Conservation (phyloP, 37 sponge, comb jelly and placozoan genomes). For the Aphrocallistes beatrix region DNA sequence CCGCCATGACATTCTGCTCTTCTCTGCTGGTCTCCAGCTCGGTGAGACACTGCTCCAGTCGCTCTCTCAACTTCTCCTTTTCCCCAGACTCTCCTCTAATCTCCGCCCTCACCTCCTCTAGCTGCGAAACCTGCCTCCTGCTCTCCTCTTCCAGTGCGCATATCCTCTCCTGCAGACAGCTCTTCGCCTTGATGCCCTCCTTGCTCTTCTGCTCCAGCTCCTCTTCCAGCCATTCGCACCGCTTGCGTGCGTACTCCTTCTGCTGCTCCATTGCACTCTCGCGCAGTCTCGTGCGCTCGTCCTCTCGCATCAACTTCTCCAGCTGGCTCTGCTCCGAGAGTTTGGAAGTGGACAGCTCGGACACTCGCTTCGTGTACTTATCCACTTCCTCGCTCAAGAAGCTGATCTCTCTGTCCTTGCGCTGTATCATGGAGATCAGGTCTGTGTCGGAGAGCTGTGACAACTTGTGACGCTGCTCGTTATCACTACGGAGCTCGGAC, state of each 20-base stretch:
- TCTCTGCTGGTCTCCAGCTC: neutral
- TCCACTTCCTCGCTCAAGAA: neutral
- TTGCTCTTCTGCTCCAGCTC: neutral
- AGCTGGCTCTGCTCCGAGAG: conserved; percentile 9
- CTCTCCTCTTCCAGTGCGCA: neutral
- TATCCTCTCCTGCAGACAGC: conserved; percentile 8
- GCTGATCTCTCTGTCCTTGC: conserved; percentile 2
- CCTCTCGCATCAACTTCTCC: neutral
- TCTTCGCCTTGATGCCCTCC: neutral
- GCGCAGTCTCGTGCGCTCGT: neutral
- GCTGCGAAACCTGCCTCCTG: neutral
- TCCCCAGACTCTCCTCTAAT: neutral
- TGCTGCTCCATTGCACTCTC: neutral
- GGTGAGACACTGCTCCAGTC: neutral
- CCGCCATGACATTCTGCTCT: neutral
- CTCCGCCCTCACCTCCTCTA: neutral
- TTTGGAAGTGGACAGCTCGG: neutral
- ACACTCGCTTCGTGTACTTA: neutral
- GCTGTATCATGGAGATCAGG: conserved; percentile 1
- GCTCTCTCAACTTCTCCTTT: neutral
- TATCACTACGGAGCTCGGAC: neutral
- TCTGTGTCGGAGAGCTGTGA: neutral
- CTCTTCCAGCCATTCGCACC: neutral
- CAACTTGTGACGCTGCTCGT: conserved; percentile 1
- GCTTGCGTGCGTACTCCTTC: neutral